Conservation (phyloP, 2,888 invertebrate genomes). For the Nephrotoma flavescens region DNA sequence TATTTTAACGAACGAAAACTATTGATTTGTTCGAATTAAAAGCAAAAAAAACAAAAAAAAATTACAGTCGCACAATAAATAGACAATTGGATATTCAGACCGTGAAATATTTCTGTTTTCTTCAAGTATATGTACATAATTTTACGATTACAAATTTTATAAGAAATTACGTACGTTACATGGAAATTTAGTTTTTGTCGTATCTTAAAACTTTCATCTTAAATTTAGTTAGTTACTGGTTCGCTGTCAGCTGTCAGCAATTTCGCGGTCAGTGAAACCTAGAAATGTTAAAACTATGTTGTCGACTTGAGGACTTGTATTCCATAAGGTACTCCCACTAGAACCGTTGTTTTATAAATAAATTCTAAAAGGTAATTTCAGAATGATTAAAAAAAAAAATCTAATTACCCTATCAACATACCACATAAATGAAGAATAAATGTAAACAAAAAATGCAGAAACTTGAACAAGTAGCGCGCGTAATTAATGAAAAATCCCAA, state of each 20-base stretch:
- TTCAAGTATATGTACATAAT: background rate
- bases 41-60: background rate
- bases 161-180: background rate
- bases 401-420: background rate
- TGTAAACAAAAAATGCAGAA: background rate
- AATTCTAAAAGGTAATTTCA: background rate
- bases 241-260: no score
- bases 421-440: background rate
- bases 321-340: no score
- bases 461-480: background rate
- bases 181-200: background rate
- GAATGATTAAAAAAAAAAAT: background rate
- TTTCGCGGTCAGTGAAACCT: no score
- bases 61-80: background rate
- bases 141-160: background rate
- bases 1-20: no score
- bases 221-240: background rate
- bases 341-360: background rate
- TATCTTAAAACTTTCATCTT: background rate
- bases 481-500: background rate
- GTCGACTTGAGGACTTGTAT: no score
- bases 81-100: background rate
- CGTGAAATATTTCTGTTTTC: background rate
- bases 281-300: no score
- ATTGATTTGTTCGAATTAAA: background rate